Evolutionary conservation across 2,113 vertebrate genomes (phyloP), one percentile per base, ranked within the genome.

Genomic region (Cercopithecus mona): DNA sequence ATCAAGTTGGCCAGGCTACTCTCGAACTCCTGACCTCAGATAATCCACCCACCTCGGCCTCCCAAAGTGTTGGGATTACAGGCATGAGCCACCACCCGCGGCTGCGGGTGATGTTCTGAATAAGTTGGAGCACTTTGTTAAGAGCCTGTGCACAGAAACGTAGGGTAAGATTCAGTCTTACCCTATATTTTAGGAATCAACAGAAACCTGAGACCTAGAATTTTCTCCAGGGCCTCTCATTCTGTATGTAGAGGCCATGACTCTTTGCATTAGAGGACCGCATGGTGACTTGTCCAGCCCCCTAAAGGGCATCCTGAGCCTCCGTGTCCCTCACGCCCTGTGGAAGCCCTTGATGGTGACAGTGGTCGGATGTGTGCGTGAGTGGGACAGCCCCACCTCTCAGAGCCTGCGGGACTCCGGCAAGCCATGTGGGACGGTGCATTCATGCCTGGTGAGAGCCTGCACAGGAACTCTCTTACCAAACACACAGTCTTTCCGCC

Each of bases 41-140:
- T 64, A 13, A 13, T 64, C 61, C 11, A 64, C 61, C 13, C 5
- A 13, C 27, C 61, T 30, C 0, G 12, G 61, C 61, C 61, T 64
- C 61, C 61, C 61, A 64, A 64, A 64, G 61, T 64, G 12, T 30
- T 64, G 27, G 61, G 27, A 64, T 64, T 64, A 14, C 30, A 64
- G 59, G 27, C 61, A 4, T 30, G 61, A 64, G 25, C 61, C 61
- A 30, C 59, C 25, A 2, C 5, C 11, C 11, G 5, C 0, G 5
- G 27, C 27, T 50, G 72, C 68, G 52, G 40, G 90, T 73, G 86
- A 55, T 79, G 43, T 89, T 80, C 73, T 89, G 88, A 94, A 11
- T 90, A 57, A 86, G 79, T 48, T 88, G 76, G 50, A 87, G 81
- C 78, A 79, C 80, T 85, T 88, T 94, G 70, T 64, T 75, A 80